Percentiles rank a stretch among this genome's conserved stretches.
These are phyloP conservation scores for Lottia gigantea DNA, from an alignment of 2,888 invertebrate genomes.

Conservation along the genomic window DNA sequence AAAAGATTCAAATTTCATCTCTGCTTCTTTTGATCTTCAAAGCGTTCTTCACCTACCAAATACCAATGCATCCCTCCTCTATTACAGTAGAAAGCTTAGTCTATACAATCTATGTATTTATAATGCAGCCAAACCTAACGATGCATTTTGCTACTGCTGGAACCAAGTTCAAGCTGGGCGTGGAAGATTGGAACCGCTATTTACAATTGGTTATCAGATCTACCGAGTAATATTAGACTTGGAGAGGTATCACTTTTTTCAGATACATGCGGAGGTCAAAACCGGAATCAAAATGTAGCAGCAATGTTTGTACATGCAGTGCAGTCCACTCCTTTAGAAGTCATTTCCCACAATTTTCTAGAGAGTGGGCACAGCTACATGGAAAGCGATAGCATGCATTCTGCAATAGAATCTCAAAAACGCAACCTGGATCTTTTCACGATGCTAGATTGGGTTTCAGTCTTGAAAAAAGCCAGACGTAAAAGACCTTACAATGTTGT, in stretches of 20 bases:
- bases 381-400: too few species aligned
- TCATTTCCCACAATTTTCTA: not conserved
- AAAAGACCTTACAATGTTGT: too few species aligned
- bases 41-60: not conserved
- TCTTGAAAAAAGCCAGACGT: too few species aligned
- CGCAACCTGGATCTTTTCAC: too few species aligned
- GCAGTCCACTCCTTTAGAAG: not conserved
- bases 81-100: constrained; percentile 12
- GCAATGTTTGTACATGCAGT: constrained; percentile 6
- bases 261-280: constrained; percentile 13
- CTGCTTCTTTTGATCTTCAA: not conserved
- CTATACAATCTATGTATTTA: constrained; percentile 15
- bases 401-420: not conserved
- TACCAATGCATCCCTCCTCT: constrained; percentile 5
- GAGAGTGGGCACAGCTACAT: too few species aligned
- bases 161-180: constrained; percentile 7
- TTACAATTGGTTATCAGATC: not conserved
- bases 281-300: constrained; percentile 13
- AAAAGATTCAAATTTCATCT: not conserved
- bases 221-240: not conserved
- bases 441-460: too few species aligned
- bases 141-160: too few species aligned
- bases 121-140: not conserved
- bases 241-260: not conserved
- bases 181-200: constrained; percentile 15